Conservation (phyloP, 2,888 invertebrate genomes). For the Lobophora halterata region DNA sequence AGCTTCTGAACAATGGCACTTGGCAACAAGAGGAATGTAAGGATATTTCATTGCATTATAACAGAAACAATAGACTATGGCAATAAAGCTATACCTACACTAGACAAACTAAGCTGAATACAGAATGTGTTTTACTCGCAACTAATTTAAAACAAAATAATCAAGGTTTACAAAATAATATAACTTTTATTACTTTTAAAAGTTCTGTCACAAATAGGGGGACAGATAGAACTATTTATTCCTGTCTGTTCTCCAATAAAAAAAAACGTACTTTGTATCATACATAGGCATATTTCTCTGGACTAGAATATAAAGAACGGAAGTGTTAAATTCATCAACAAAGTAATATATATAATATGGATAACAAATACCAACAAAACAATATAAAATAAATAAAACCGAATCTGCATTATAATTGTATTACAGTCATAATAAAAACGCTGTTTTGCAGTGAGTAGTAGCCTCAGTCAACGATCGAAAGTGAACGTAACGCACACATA, state of each 20-base stretch:
- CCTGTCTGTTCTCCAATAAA: no score
- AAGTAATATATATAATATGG: background rate
- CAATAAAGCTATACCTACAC: background rate
- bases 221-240: no score
- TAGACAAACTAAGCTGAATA: no score
- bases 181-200: no score
- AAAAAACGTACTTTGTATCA: no score
- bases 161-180: no score
- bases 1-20: conserved; percentile 13
- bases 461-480: conserved; percentile 54
- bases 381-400: conserved; percentile 10
- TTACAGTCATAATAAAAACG: conserved; percentile 27
- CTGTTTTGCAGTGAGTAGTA: conserved; percentile 29
- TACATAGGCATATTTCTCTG: no score
- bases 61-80: conserved; percentile 15
- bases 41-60: conserved; percentile 12
- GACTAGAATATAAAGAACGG: no score
- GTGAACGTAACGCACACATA: conserved; percentile 55
- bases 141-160: no score
- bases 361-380: conserved; percentile 6
- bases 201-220: no score
- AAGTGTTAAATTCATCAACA: no score
- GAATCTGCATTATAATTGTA: conserved; percentile 20
- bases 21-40: conserved; percentile 9
- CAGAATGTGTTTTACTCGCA: no score